Evolutionary conservation across 2,888 invertebrate species (phyloP).

Genomic region (Flexamia atlantica): DNA sequence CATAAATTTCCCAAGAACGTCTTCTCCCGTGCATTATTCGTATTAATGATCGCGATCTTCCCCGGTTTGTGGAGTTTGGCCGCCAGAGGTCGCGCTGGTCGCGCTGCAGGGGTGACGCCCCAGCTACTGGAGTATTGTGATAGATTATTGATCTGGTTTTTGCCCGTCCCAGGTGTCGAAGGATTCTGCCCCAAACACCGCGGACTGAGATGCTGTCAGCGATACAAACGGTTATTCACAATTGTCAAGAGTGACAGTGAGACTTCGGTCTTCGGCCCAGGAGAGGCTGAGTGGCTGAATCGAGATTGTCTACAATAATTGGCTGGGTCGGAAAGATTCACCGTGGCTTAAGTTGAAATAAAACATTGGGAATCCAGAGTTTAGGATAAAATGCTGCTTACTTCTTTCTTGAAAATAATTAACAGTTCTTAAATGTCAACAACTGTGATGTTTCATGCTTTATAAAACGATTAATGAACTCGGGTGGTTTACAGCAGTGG

Average conservation of each 20-base stretch:
- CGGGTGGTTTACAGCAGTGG: no score
- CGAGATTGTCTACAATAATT: neutral
- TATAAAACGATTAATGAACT: no score
- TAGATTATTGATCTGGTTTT: conserved; percentile 59
- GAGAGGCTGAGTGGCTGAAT: neutral
- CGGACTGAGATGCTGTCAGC: conserved; percentile 10
- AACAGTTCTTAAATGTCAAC: no score
- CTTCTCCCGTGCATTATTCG: neutral
- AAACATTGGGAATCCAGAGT: no score
- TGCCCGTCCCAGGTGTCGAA: conserved; percentile 52
- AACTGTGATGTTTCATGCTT: no score
- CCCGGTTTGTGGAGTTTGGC: neutral
- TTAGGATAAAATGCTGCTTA: no score
- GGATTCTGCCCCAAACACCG: conserved; percentile 43
- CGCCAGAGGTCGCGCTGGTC: conserved; percentile 18
- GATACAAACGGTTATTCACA: conserved; percentile 46
- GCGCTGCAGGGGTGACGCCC: neutral
- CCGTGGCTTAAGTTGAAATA: no score
- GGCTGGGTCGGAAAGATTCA: neutral
- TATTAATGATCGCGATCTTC: conserved; percentile 24
- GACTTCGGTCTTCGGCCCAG: neutral
- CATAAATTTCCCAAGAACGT: neutral
- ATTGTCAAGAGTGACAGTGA: conserved; percentile 38
- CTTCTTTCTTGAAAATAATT: no score
- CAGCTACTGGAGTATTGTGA: conserved; percentile 47